A percentile compares a stretch with the other conserved stretches of the same genome.
Evolutionary conservation across 2,888 invertebrate genomes (phyloP).

Genomic region (Caenorhabditis sp.): DNA sequence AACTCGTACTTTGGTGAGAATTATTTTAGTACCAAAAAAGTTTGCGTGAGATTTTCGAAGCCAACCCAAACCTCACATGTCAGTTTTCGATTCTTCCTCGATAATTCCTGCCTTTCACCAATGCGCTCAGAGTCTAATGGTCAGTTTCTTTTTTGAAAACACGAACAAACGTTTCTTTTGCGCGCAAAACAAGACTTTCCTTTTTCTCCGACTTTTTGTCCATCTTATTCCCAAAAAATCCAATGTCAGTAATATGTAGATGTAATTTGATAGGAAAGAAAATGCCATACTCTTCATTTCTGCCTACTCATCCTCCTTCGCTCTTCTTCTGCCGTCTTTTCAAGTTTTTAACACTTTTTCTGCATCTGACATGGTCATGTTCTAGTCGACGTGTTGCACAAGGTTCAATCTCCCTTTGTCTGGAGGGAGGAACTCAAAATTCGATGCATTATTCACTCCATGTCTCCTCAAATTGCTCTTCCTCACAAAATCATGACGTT

Average conservation of each 20-base stretch:
- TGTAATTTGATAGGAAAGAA: slow-evolving; percentile 45
- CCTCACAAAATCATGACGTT: too few relatives aligned
- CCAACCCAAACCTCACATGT: too few relatives aligned
- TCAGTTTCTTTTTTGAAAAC: neutral
- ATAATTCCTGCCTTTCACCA: too few relatives aligned
- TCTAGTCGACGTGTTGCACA: slow-evolving; percentile 15
- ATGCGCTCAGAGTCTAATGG: neutral
- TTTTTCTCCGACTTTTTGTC: neutral
- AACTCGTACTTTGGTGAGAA: too few relatives aligned
- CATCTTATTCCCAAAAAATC: too few relatives aligned
- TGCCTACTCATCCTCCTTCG: slow-evolving; percentile 42
- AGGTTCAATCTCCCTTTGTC: neutral
- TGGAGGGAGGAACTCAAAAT: neutral
- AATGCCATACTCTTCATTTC: slow-evolving; percentile 40
- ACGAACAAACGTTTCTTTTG: neutral
- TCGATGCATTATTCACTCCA: neutral
- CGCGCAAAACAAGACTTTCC: slow-evolving; percentile 3
- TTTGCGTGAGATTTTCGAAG: too few relatives aligned
- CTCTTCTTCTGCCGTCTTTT: slow-evolving; percentile 22
- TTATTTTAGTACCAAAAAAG: too few relatives aligned
- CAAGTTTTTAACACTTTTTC: slow-evolving; percentile 40
- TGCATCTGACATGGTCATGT: slow-evolving; percentile 36
- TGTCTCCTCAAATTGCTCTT: too few relatives aligned
- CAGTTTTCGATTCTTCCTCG: too few relatives aligned
- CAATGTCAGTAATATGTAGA: slow-evolving; percentile 41